Conservation (phyloP, 37 sponge, comb jelly and placozoan species). For the Geodia barretti region DNA sequence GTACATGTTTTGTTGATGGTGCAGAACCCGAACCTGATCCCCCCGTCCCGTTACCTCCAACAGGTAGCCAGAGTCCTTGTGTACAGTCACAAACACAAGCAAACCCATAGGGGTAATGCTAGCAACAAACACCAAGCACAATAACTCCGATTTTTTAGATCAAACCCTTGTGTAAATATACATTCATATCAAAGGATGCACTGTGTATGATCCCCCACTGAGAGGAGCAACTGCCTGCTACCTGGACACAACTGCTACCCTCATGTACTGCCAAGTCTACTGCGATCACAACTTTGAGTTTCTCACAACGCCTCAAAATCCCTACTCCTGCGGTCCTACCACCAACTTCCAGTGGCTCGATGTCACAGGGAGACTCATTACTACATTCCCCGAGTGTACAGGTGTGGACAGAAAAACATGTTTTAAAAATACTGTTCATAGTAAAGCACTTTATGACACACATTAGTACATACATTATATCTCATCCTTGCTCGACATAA, state of each 20-base stretch:
- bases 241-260: background rate
- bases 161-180: no score
- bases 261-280: conserved; percentile 54
- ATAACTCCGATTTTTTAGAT: no score
- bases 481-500: background rate
- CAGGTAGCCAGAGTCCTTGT: conserved; percentile 9
- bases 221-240: conserved; percentile 43
- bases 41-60: conserved; percentile 28
- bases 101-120: background rate
- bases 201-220: conserved; percentile 34
- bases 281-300: conserved; percentile 66
- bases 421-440: no score
- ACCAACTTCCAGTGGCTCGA: conserved; percentile 43
- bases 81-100: background rate
- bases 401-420: conserved; percentile 14
- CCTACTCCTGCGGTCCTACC: conserved; percentile 40
- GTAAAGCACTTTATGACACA: no score
- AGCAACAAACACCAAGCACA: no score
- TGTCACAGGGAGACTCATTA: background rate
- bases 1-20: conserved; percentile 1
- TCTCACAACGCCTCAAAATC: conserved; percentile 32
- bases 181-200: conserved; percentile 55
- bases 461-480: no score
- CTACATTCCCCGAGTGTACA: conserved; percentile 30
- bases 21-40: background rate